These are phyloP conservation scores for Pachyuromys duprasi DNA, from an alignment of 2,797 vertebrate species.

Conservation along the genomic window DNA sequence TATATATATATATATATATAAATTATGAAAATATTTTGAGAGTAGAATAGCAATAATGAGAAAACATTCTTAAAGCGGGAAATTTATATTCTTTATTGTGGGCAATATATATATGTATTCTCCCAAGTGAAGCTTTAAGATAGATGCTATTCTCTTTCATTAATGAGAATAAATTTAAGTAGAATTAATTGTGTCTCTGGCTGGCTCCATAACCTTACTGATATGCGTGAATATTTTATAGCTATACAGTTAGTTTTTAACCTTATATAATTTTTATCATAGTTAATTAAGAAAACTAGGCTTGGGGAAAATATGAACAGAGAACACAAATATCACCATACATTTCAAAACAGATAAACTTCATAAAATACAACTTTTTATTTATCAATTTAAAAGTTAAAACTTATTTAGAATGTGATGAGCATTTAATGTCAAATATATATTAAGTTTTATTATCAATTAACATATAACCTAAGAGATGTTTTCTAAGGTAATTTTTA, in stretches of 20 bases:
- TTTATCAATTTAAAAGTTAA: conserved; percentile 51
- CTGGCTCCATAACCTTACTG: background rate
- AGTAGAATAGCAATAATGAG: conserved; percentile 37
- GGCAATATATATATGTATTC: conserved; percentile 16
- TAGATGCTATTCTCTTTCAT: conserved; percentile 50
- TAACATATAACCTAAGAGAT: conserved; percentile 42
- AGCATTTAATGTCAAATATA: conserved; percentile 47
- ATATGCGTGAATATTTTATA: background rate
- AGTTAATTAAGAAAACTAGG: conserved; percentile 64
- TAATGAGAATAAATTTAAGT: conserved; percentile 43
- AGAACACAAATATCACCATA: conserved; percentile 34
- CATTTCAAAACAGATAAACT: conserved; percentile 35
- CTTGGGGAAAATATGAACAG: conserved; percentile 43
- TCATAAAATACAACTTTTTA: conserved; percentile 6
- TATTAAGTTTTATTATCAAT: conserved; percentile 62
- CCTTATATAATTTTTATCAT: conserved; percentile 63
- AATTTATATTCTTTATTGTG: conserved; percentile 24
- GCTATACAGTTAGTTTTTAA: conserved; percentile 26
- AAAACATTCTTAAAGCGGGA: conserved; percentile 46
- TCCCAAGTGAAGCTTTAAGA: conserved; percentile 53
- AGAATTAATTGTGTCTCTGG: conserved; percentile 50
- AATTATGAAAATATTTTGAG: conserved; percentile 62
- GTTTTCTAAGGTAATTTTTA: conserved; percentile 62
- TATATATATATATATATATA: conserved; percentile 6
- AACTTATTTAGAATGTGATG: conserved; percentile 31